Conservation (phyloP, 2,888 invertebrate genomes). For the Saturnia japonica region DNA sequence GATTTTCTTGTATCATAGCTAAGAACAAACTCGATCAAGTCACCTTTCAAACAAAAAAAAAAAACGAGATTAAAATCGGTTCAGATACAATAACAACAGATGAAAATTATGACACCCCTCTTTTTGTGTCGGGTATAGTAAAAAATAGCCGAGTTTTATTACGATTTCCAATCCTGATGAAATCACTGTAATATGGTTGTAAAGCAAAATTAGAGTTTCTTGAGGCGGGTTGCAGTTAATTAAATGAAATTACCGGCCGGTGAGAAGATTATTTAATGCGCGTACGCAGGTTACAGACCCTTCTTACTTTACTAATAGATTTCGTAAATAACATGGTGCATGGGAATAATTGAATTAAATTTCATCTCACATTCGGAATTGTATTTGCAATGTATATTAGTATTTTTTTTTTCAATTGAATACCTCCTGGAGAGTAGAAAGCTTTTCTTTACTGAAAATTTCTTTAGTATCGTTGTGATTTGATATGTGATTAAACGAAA, state of each 20-base stretch:
- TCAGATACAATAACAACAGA: too few species aligned
- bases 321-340: constrained; percentile 15
- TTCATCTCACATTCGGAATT: background rate
- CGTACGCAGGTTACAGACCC: constrained; percentile 8
- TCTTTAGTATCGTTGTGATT: too few species aligned
- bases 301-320: constrained; percentile 8
- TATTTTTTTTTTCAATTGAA: background rate
- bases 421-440: background rate
- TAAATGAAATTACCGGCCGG: constrained; percentile 50
- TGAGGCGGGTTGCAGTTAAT: constrained; percentile 56
- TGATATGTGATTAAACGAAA: too few species aligned
- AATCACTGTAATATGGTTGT: constrained; percentile 26
- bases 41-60: too few species aligned
- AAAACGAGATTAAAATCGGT: too few species aligned
- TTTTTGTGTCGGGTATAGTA: too few species aligned
- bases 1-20: too few species aligned
- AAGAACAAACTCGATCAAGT: too few species aligned
- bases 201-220: constrained; percentile 47
- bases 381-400: background rate
- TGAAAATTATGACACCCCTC: too few species aligned
- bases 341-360: background rate
- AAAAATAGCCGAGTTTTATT: constrained; percentile 7
- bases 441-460: too few species aligned
- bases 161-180: constrained; percentile 15
- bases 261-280: constrained; percentile 21